These are phyloP conservation scores for Scomberomorus guttatus DNA, from an alignment of 2,797 vertebrate genomes.

Conservation along the genomic window DNA sequence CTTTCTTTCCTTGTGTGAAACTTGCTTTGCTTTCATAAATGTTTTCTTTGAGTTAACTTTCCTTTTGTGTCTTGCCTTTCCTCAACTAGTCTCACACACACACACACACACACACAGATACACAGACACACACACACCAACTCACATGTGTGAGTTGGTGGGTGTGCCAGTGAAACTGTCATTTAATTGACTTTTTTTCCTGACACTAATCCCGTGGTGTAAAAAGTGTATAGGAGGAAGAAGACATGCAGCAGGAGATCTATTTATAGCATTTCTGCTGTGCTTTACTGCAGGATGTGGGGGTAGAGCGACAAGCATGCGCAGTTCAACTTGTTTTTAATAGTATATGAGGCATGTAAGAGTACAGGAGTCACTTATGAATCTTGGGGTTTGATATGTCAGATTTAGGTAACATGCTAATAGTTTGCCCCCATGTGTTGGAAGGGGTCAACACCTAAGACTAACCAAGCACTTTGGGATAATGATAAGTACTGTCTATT, in stretches of 20 bases:
- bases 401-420: slow-evolving; percentile 49
- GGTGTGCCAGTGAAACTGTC: slow-evolving; percentile 61
- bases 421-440: slow-evolving; percentile 28
- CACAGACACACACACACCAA: slow-evolving; percentile 1
- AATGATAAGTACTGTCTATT: slow-evolving; percentile 31
- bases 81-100: slow-evolving; percentile 43
- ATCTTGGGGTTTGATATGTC: slow-evolving; percentile 43
- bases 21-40: slow-evolving; percentile 62
- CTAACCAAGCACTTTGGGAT: slow-evolving; percentile 3
- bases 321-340: slow-evolving; percentile 50
- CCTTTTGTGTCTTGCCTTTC: slow-evolving; percentile 30
- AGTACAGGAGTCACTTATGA: slow-evolving; percentile 50
- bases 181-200: slow-evolving; percentile 70
- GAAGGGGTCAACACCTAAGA: slow-evolving; percentile 39
- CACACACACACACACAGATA: slow-evolving; percentile 9
- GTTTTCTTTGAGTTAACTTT: slow-evolving; percentile 73
- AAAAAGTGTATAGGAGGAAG: slow-evolving; percentile 61
- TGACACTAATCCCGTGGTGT: slow-evolving; percentile 63
- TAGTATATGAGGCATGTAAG: slow-evolving; percentile 47
- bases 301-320: slow-evolving; percentile 55
- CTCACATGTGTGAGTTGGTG: slow-evolving; percentile 34
- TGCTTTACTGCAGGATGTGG: slow-evolving; percentile 60
- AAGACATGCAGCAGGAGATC: slow-evolving; percentile 56
- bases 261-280: slow-evolving; percentile 67
- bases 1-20: slow-evolving; percentile 55